A percentile compares a stretch with the other conserved stretches of the same genome.
phyloP scores from a whole-genome alignment of 2,797 vertebrate species.

The Hydrocynus forskahlii region DNA sequence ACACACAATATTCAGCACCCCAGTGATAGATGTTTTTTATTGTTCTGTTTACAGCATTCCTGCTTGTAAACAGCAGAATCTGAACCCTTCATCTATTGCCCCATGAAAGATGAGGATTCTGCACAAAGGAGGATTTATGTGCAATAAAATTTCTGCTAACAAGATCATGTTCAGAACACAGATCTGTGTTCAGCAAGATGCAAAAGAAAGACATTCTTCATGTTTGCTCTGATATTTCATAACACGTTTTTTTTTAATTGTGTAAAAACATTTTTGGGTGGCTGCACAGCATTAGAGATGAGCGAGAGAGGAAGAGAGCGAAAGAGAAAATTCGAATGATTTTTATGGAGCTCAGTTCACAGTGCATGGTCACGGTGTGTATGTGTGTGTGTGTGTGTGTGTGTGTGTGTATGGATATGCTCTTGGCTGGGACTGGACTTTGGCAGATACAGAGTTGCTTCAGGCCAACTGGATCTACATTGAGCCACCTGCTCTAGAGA shows the following conservation, averaged over 20 bases:
- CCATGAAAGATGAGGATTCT: not conserved
- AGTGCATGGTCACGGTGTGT: not conserved
- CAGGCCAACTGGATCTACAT: slow-evolving; percentile 27
- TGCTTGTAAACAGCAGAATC: slow-evolving; percentile 4
- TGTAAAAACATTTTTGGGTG: not conserved
- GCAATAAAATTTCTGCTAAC: slow-evolving; percentile 1
- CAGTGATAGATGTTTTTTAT: not conserved
- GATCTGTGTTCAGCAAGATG: not conserved
- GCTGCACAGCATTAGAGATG: not conserved
- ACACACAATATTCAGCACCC: not conserved
- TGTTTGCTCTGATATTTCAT: not conserved
- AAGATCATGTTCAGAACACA: not conserved
- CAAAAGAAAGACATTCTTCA: not conserved
- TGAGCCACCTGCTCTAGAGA: slow-evolving; percentile 33
- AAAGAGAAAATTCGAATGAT: not conserved
- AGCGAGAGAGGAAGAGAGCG: not conserved
- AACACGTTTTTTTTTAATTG: not conserved
- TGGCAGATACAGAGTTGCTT: slow-evolving; percentile 15
- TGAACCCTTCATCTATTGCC: not conserved
- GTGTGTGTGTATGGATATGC: not conserved
- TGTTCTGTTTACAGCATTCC: slow-evolving; percentile 28
- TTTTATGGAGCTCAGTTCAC: not conserved
- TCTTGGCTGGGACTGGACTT: slow-evolving; percentile 10
- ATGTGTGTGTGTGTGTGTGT: slow-evolving; percentile 15
- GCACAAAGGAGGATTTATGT: not conserved